Base-by-base conservation (phyloP, 2,888 invertebrate genomes). In the Drosophila lacicola region DNA sequence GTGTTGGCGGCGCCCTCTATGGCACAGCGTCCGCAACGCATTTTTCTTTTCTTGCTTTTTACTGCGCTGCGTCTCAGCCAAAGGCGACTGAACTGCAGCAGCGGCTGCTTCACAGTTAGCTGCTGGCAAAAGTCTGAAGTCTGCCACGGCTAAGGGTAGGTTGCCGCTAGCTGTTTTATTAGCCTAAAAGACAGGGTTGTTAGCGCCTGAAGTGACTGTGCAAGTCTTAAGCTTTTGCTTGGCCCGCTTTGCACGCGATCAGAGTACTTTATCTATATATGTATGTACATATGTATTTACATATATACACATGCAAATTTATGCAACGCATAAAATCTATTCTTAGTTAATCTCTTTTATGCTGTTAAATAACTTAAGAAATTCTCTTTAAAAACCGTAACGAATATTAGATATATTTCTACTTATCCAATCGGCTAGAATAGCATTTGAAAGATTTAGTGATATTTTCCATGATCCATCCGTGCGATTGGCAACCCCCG, bases 1-100 rank as follows among this genome's bases (percentile, higher is more conserved):
- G 36, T 41, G 5, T 10, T 29, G 13, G 19, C 8, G 47, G 56
- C 88, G 82, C 88, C 82, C 80, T 66, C 82, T 82, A 64, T 71
- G 62, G 74, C 25, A 8, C 39, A 56, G 78, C 41, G 62, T 1
- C 13, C 34, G 53, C 49, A 79, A 63, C 79, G 14, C 46, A 21
- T 44, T 66, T 75, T 71, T 69, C 74, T 50, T 29, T 21, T 41
- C 25, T n/a, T 29, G 11, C 41, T 33, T 44, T 34, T 11, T 10
- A 9, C n/a, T 6, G 21, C n/a, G 36, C 36, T 49, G 33, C 39
- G 25, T 33, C 45, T 46, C 54, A 55, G 56, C 44, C 41, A 53
- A 57, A 53, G 45, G 53, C 44, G 33, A 57, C 56, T 49, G 29
- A 58, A 63, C 47, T 70, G 74, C 70, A 53, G 61, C 56, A 58